Percentiles rank a stretch among this genome's conserved stretches.
Conservation (phyloP, 2,888 invertebrate genomes). For the Periphyllus acericola region DNA sequence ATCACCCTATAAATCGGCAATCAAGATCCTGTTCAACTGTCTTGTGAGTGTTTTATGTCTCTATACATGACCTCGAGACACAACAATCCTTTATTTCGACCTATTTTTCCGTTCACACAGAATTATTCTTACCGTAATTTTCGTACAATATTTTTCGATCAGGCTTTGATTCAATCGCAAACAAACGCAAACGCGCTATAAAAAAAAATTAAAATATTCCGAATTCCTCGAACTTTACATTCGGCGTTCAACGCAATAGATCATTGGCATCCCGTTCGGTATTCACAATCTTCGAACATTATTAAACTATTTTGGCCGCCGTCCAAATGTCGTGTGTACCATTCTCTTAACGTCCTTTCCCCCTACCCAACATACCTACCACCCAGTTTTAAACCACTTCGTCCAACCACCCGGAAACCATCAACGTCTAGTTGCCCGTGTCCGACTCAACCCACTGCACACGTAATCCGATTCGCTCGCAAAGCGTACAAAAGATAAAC, state of each 20-base stretch:
- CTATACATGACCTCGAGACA: not conserved
- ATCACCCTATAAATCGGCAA: slow-evolving; percentile 19
- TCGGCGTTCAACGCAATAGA: not conserved
- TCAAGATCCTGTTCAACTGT: slow-evolving; percentile 28
- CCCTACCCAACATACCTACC: not conserved
- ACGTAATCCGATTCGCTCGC: not conserved
- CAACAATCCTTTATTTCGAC: not conserved
- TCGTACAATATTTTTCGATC: not conserved
- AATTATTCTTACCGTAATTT: not conserved
- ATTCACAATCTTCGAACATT: slow-evolving; percentile 1
- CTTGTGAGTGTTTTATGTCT: not conserved
- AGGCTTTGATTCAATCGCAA: not conserved
- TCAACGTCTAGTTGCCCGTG: slow-evolving; percentile 22
- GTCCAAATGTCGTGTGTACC: not conserved
- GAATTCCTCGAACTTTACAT: not conserved
- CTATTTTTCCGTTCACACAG: not conserved
- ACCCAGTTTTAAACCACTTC: not conserved
- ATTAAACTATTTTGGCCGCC: slow-evolving; percentile 30
- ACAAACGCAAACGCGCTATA: not conserved
- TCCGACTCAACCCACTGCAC: not conserved
- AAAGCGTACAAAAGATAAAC: not conserved
- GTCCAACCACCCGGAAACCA: slow-evolving; percentile 5
- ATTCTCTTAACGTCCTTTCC: not conserved
- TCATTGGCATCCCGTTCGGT: not conserved
- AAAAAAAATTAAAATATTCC: not conserved